Evolutionary conservation across 2,113 vertebrate species (phyloP).

Genomic region (Barbus barbus): DNA sequence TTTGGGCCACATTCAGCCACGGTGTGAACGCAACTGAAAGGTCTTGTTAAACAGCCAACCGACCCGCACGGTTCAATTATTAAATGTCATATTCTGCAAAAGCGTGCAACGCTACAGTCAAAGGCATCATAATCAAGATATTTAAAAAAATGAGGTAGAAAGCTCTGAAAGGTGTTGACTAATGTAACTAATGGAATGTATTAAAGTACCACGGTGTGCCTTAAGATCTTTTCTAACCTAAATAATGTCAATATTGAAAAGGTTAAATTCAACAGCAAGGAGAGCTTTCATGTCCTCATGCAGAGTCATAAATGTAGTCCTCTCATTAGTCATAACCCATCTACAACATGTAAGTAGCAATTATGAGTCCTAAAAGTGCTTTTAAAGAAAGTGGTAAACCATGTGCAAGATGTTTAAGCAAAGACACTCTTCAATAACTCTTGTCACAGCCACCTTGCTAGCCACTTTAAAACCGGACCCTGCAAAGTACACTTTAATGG

Average conservation of each 20-base stretch:
- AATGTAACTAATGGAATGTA: constrained; percentile 43
- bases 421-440: constrained; percentile 63
- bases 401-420: constrained; percentile 56
- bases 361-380: constrained; percentile 49
- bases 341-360: constrained; percentile 37
- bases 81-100: constrained; percentile 7
- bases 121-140: constrained; percentile 2
- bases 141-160: constrained; percentile 8
- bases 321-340: constrained; percentile 63
- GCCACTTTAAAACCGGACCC: constrained; percentile 43
- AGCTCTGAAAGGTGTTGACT: constrained; percentile 32
- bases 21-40: neutral
- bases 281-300: constrained; percentile 64
- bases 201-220: constrained; percentile 52
- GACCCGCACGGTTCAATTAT: neutral
- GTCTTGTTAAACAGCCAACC: neutral
- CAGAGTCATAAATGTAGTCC: constrained; percentile 61
- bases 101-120: neutral
- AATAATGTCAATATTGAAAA: constrained; percentile 63
- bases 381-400: constrained; percentile 65
- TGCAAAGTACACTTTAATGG: constrained; percentile 34
- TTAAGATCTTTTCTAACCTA: constrained; percentile 56
- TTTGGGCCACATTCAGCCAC: neutral
- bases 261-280: constrained; percentile 64
- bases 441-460: constrained; percentile 59